These are phyloP conservation scores for Caenorhabditis sp. DNA, from an alignment of 2,888 invertebrate species.

Conservation along the genomic window DNA sequence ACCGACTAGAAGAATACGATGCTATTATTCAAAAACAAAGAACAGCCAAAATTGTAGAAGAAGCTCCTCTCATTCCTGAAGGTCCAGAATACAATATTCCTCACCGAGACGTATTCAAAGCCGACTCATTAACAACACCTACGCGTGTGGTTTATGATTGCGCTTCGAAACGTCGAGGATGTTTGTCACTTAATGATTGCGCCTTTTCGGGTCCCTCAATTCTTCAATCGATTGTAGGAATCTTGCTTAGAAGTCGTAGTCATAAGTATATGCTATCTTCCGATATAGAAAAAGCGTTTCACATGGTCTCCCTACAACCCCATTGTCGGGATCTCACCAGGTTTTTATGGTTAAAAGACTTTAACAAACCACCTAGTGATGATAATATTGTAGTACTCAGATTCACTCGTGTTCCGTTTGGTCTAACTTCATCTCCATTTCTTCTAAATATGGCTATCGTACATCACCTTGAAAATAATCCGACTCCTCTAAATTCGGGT, in stretches of 20 bases:
- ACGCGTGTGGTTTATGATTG: background rate
- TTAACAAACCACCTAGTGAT: background rate
- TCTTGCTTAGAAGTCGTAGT: background rate
- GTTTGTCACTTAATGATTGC: background rate
- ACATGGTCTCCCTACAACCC: slow-evolving; percentile 26
- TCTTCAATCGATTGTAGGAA: background rate
- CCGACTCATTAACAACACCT: background rate
- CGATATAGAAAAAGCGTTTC: slow-evolving; percentile 55
- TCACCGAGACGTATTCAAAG: background rate
- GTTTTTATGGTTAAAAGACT: slow-evolving; percentile 38
- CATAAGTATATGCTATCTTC: slow-evolving; percentile 3
- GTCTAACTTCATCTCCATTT: slow-evolving; percentile 34
- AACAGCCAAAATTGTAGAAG: too few relatives aligned
- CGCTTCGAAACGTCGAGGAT: background rate
- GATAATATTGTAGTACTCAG: slow-evolving; percentile 20
- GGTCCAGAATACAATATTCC: background rate
- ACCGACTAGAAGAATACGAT: background rate
- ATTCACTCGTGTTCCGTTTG: slow-evolving; percentile 48
- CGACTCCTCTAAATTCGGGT: background rate
- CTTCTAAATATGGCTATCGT: slow-evolving; percentile 39
- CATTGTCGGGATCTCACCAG: slow-evolving; percentile 42
- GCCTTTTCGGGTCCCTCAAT: background rate
- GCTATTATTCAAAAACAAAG: too few relatives aligned
- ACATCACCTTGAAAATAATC: slow-evolving; percentile 1
- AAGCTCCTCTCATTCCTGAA: background rate